phyloP scores from a whole-genome alignment of 2,797 vertebrate genomes.

The Linurgus olivaceus region DNA sequence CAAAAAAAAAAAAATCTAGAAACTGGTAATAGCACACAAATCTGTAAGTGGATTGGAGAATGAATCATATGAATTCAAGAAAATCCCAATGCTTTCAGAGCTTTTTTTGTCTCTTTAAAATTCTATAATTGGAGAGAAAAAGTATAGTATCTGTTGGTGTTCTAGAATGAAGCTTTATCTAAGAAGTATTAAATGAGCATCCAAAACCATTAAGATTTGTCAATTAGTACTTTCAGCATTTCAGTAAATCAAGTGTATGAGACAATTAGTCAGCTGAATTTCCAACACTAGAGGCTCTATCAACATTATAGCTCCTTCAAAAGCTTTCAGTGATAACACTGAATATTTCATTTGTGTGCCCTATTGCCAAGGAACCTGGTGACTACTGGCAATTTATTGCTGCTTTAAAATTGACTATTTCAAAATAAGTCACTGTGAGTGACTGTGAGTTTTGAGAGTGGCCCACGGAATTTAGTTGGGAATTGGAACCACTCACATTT shows the following conservation, averaged over 20 bases:
- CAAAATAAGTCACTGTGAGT: neutral
- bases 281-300: neutral
- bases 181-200: neutral
- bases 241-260: constrained; percentile 29
- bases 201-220: neutral
- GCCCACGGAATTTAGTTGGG: neutral
- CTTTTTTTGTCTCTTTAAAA: neutral
- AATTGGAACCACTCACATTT: neutral
- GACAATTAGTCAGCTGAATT: constrained; percentile 15
- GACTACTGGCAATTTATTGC: neutral
- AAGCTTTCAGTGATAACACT: neutral
- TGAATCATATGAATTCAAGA: neutral
- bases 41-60: neutral
- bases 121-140: neutral
- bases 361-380: neutral
- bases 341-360: neutral
- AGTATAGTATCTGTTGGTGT: neutral
- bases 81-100: neutral
- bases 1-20: neutral
- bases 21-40: neutral
- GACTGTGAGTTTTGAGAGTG: neutral
- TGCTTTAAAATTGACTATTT: neutral
- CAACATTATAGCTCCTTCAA: neutral
- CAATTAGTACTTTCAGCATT: neutral
- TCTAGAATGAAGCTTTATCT: neutral